Conservation (phyloP, 2,888 invertebrate species). For the Drosophila leonis region DNA sequence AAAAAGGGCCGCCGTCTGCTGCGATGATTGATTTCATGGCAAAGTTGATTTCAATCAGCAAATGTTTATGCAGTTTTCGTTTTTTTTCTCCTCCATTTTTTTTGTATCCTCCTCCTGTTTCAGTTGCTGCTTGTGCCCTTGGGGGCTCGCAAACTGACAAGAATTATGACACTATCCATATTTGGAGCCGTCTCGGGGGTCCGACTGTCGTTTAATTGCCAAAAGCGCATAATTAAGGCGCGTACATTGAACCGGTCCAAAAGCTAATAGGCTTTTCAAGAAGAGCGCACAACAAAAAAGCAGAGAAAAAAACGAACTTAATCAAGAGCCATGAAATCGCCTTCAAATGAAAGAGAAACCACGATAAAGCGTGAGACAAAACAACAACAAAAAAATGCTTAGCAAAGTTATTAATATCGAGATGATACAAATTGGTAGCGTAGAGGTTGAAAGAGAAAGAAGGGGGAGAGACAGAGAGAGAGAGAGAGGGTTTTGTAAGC, state of each 20-base stretch:
- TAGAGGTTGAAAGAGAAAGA: conserved; percentile 17
- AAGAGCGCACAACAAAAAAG: background rate
- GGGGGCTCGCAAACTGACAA: conserved; percentile 77
- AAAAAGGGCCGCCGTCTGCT: conserved; percentile 65
- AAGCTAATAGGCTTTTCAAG: conserved; percentile 64
- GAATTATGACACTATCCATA: conserved; percentile 78
- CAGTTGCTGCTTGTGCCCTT: conserved; percentile 44
- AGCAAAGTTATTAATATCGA: conserved; percentile 68
- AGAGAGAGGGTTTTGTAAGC: background rate
- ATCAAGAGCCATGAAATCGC: conserved; percentile 75
- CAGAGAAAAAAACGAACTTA: conserved; percentile 51
- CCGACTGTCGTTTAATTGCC: conserved; percentile 72
- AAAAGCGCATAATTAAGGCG: conserved; percentile 74
- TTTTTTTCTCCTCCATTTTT: conserved; percentile 27
- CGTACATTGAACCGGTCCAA: conserved; percentile 66
- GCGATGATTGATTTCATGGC: conserved; percentile 84
- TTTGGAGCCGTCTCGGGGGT: conserved; percentile 58
- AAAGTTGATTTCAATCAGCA: conserved; percentile 83
- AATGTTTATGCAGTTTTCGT: conserved; percentile 76
- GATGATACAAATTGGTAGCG: conserved; percentile 73
- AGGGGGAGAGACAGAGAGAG: background rate
- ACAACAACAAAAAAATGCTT: conserved; percentile 69
- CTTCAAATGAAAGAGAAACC: conserved; percentile 63
- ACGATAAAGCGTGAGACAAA: conserved; percentile 15
- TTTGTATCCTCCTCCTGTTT: conserved; percentile 12